Base-by-base conservation (phyloP, 2,888 invertebrate genomes). In the Spialia ferax region DNA sequence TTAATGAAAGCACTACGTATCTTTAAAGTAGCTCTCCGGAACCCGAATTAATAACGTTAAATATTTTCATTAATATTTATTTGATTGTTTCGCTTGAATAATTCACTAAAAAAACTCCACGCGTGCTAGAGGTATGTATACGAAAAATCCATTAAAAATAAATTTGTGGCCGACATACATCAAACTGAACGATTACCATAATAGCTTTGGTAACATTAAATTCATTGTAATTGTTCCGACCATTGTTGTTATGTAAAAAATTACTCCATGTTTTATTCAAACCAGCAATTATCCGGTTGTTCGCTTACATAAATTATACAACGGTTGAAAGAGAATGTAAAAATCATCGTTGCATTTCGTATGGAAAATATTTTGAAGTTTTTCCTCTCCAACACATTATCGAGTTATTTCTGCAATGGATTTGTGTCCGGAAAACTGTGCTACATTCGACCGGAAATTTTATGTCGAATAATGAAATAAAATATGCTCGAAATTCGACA, bases 231-330 rank as follows among this genome's bases (percentile, higher is more conserved):
- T 61, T 61, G 55, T 60, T 66, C 60, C 66, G 22, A 60, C 66
- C 66, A 66, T 66, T 66, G 60, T 60, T 66, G 66, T 66, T 66
- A 66, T 66, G 66, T 66, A 66, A 66, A 66, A 66, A 66, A 66
- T 66, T 60, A 66, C 60, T 38, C 60, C 54, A 71, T 73, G 70
- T 73, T 71, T 73, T 71, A 71, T 71, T 71, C 73, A 71, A 70
- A 70, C 71, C 61, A 61, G 67, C 69, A 63, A 63, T 60, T 69
- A 65, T 66, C 69, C 71, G 66, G 70, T 68, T 61, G 55, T 65
- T 70, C 72, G 59, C 67, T 70, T 69, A 56, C 70, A 70, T 72
- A 72, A 73, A 71, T 72, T 70, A 69, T 70, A 68, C 70, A 70
- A 70, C 65, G 59, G 50, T 10, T 13, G 11, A 66, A 65, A 62